Evolutionary conservation across 2,113 vertebrate genomes (phyloP), one percentile per base, ranked within the genome.

Genomic region (Oenanthe melanoleuca): DNA sequence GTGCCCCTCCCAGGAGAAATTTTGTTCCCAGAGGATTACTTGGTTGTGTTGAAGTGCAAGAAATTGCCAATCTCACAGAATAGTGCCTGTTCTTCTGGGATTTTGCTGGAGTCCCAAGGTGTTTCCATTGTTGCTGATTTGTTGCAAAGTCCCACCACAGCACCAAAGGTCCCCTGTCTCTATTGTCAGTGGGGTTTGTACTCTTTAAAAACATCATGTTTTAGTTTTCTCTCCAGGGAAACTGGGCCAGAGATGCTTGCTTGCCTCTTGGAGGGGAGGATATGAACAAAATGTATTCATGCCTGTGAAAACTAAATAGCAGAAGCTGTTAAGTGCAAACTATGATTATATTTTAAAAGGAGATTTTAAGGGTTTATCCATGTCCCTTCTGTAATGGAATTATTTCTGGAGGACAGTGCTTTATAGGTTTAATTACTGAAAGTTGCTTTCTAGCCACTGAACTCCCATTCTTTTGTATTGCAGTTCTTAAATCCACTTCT

Each of bases 401-500:
- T 93, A 96, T 96, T 94, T 96, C 75, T 88, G 84, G 91, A 94
- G 70, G 84, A 94, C 93, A 91, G 67, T 95, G 82, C 72, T 96
- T 94, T 96, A 92, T 86, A 80, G 52, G 52, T 89, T 96, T 96
- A 96, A 93, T 96, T 93, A 97, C 44, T 64, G 55, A 33, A 95
- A 93, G 89, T 93, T 93, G 65, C 79, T 92, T 94, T 94, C 88
- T 88, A 92, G 82, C 80, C 81, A 70, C 89, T 96, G 85, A 97
- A 94, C 47, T 92, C 61, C 29, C 40, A 61, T 96, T 95, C 59
- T 97, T 94, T 97, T 95, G 78, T 92, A 64, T 98, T 99, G 67
- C 97, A 99, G 99, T 99, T 99, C 94, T 94, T 99, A 97, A 99
- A 99, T 71, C 98, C 99, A 83, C 96, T 99, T 96, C 97, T 99